Evolutionary conservation across 2,113 vertebrate genomes (phyloP).

Genomic region (Arizona elegans): DNA sequence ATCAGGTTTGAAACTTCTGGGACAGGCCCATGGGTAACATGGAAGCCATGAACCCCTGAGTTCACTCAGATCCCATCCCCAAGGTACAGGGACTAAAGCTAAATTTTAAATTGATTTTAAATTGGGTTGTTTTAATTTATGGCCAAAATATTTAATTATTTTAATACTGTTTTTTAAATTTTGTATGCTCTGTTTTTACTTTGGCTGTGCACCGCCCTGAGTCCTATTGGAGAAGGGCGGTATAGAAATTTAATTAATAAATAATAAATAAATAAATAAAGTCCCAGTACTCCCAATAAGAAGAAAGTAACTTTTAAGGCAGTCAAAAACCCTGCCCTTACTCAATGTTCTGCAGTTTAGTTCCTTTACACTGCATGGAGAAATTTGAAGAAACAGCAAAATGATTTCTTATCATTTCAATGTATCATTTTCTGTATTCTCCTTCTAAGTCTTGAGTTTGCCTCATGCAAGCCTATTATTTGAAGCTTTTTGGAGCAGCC

Average conservation of each 20-base stretch:
- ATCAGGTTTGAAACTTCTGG: neutral
- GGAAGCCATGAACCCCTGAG: neutral
- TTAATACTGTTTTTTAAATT: too few species aligned
- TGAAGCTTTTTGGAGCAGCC: constrained; percentile 50
- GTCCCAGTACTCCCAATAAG: neutral
- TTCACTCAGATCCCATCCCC: neutral
- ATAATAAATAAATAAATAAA: too few species aligned
- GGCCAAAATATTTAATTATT: too few species aligned
- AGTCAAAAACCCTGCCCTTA: neutral
- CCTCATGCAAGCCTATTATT: constrained; percentile 26
- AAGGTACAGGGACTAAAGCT: neutral
- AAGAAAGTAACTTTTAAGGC: neutral
- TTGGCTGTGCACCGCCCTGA: too few species aligned
- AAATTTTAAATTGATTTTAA: too few species aligned
- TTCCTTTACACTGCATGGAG: neutral
- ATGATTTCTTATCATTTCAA: neutral
- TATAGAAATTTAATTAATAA: too few species aligned
- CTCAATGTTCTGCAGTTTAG: neutral
- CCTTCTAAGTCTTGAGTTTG: constrained; percentile 31
- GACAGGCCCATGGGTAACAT: neutral
- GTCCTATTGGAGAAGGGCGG: too few species aligned
- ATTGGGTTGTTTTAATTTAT: too few species aligned
- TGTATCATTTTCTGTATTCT: neutral
- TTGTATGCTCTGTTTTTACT: too few species aligned
- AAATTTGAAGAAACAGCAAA: neutral